Base-by-base conservation (phyloP, 2,888 invertebrate genomes). In the Agonopterix subpropinquella region DNA sequence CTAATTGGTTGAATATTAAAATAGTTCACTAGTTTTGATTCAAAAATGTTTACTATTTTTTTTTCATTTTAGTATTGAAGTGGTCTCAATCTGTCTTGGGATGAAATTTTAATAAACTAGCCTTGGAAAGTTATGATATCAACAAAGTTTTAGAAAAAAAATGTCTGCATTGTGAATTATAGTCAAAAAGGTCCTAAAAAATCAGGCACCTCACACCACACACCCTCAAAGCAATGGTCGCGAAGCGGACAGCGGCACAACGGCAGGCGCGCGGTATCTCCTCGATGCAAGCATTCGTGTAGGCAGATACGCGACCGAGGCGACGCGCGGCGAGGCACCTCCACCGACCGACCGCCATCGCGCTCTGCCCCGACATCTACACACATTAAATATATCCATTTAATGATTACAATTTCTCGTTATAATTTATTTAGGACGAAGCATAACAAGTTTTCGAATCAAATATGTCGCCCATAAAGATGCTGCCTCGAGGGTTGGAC, bases 401-500 rank as follows among this genome's bases (percentile, higher is more conserved):
- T 84, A 83, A 84, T 80, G 83, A 84, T 87, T 83, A 87, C 84
- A 84, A 86, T 87, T 86, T 84, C 86, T 86, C 85, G 86, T 85
- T 85, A 87, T 87, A 87, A 87, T 87, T 87, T 88, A 87, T 87
- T 87, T 83, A 84, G 82, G 80, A 80, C 77, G 87, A 82, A 82
- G 83, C 85, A 86, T 86, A 87, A 88, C 88, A 87, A 87, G 88
- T 87, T 87, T 85, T 85, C 83, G 86, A 87, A 85, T 88, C 84
- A 86, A 87, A 86, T 81, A 82, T 86, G 87, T 88, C 87, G 86
- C 85, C 86, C 85, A 86, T 88, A 88, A 87, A 88, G 87, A 88
- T 86, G 84, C 80, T 80, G 80, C 78, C 70, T 72, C 72, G 81
- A 84, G 85, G 87, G 85, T 78, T 84, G 87, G 80, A 76, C 81